Percentiles rank a stretch among this genome's conserved stretches.
phyloP scores from a whole-genome alignment of 2,113 vertebrate species.

The Silurus meridionalis region DNA sequence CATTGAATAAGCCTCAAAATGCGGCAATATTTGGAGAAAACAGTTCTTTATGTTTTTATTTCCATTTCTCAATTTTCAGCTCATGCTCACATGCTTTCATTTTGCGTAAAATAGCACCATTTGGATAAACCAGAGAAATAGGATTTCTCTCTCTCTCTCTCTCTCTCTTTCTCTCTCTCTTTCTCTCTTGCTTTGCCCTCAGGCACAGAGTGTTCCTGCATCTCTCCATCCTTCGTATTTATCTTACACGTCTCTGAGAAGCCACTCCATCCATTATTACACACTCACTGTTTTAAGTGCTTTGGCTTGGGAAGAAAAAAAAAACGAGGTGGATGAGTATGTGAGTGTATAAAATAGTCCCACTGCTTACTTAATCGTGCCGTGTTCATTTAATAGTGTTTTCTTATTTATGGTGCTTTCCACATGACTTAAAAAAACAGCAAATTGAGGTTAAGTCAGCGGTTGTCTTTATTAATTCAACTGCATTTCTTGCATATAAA shows the following conservation, averaged over 20 bases:
- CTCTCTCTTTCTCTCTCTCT: constrained; percentile 39
- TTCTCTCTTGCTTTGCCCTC: constrained; percentile 49
- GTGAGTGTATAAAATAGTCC: constrained; percentile 30
- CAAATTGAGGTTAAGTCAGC: not conserved
- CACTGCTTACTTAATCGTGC: constrained; percentile 14
- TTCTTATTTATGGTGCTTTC: constrained; percentile 5
- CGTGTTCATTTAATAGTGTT: constrained; percentile 9
- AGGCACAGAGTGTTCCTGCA: constrained; percentile 63
- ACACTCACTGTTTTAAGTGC: constrained; percentile 51
- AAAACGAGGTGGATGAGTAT: constrained; percentile 58
- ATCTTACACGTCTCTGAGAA: constrained; percentile 63
- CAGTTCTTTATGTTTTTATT: constrained; percentile 40
- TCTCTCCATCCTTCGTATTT: constrained; percentile 44
- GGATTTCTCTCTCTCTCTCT: constrained; percentile 10
- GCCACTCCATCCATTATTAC: constrained; percentile 59
- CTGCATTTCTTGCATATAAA: not conserved
- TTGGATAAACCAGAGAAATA: constrained; percentile 39
- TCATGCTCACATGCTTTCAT: constrained; percentile 11
- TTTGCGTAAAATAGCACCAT: constrained; percentile 40
- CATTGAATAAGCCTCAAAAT: constrained; percentile 37
- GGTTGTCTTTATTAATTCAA: not conserved
- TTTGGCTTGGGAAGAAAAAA: constrained; percentile 44
- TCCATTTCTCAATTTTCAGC: constrained; percentile 17
- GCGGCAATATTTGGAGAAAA: constrained; percentile 47
- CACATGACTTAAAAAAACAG: constrained; percentile 11